A percentile compares a stretch with the other conserved stretches of the same genome.
phyloP scores from a whole-genome alignment of 2,888 invertebrate genomes.

The Pyrrhosoma nymphula region DNA sequence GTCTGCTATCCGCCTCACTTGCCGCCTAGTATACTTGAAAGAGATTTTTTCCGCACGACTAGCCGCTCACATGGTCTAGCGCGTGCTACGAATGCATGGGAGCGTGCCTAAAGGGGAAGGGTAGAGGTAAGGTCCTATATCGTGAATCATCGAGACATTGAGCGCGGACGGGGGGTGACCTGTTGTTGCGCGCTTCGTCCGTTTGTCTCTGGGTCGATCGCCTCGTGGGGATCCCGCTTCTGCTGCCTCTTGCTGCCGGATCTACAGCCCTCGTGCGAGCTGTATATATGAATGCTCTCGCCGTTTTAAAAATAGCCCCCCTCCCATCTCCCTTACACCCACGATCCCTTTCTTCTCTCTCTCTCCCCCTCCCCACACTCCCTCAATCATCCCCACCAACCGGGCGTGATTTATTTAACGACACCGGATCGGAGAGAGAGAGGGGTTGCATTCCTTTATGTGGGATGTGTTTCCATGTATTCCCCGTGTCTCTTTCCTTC shows the following conservation, averaged over 20 bases:
- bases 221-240: background rate
- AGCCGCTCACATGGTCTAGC: background rate
- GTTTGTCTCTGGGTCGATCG: background rate
- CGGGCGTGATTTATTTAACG: slow-evolving; percentile 4
- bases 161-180: background rate
- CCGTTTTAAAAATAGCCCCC: background rate
- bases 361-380: background rate
- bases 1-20: no score
- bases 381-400: background rate
- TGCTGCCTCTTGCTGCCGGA: background rate
- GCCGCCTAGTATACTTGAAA: background rate
- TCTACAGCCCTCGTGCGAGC: background rate
- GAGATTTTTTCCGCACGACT: background rate
- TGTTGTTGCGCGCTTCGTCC: background rate
- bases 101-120: background rate
- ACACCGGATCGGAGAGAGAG: background rate
- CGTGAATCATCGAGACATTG: background rate
- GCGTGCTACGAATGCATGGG: background rate
- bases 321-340: background rate
- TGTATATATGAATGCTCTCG: background rate
- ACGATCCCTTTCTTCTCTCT: background rate
- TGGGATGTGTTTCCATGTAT: background rate
- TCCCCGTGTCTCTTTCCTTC: background rate
- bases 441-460: background rate
- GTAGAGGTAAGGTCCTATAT: no score